Percentiles rank a stretch among this genome's conserved stretches.
Evolutionary conservation across 2,797 vertebrate species (phyloP).

Genomic region (Gadopsis marmoratus): DNA sequence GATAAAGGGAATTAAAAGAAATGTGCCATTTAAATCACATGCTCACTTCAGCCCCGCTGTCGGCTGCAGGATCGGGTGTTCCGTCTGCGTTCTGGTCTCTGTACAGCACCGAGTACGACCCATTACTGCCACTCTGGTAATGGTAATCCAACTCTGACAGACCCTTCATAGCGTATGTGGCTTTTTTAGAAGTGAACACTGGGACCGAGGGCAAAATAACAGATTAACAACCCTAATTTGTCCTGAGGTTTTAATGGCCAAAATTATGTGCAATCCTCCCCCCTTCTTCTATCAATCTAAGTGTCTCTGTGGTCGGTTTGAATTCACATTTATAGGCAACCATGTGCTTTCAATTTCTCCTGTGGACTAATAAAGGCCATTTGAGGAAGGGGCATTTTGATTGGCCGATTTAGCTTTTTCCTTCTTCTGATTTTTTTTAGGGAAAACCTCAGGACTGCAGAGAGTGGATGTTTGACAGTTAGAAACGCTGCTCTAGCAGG

Average conservation of each 20-base stretch:
- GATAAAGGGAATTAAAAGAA: conserved; percentile 35
- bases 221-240: conserved; percentile 86
- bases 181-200: conserved; percentile 52
- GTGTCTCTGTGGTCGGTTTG: conserved; percentile 78
- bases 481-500: conserved; percentile 78
- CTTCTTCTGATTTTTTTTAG: conserved; percentile 17
- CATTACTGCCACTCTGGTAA: conserved; percentile 55
- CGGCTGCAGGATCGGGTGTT: conserved; percentile 35
- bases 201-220: conserved; percentile 80
- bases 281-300: conserved; percentile 77
- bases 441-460: conserved; percentile 67
- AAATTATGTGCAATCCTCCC: conserved; percentile 74
- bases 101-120: not conserved
- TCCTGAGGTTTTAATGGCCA: conserved; percentile 82
- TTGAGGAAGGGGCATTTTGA: conserved; percentile 74
- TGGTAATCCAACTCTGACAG: conserved; percentile 68
- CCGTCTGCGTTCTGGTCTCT: conserved; percentile 13
- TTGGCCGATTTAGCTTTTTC: conserved; percentile 60
- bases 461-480: conserved; percentile 80
- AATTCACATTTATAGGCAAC: conserved; percentile 73
- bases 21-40: conserved; percentile 4
- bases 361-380: conserved; percentile 77
- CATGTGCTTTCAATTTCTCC: conserved; percentile 84
- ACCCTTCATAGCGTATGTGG: conserved; percentile 55
- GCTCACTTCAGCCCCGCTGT: not conserved